Base-by-base conservation (phyloP, 2,888 invertebrate species). In the Mythimna impura region DNA sequence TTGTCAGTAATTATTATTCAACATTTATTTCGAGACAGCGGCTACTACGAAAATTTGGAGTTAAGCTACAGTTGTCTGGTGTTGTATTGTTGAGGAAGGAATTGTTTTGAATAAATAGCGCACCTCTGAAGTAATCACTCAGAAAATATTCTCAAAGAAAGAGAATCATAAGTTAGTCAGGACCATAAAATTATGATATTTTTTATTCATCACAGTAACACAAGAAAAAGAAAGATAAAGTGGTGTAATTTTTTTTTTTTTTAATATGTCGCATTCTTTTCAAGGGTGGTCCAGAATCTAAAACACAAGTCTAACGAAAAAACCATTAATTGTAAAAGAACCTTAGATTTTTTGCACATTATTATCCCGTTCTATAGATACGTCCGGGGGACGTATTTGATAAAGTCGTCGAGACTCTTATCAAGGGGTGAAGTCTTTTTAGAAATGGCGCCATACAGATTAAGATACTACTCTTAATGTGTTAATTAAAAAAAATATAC, bases 401-500 rank as follows among this genome's bases (percentile, higher is more conserved):
- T 95, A 95, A 94, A 91, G 90, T 77, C 86, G 92, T 92, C 93
- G 91, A 87, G 90, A 88, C 92, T 89, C 89, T 94, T 96, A 96
- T 95, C 96, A 93, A 91, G 90, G 91, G 93, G 90, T 91, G 89
- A 92, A 91, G 90, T 91, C 94, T 93, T 93, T 94, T 93, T 92
- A 92, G 93, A 93, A 93, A 93, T 94, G 96, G 96, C 96, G 96
- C 96, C 96, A 92, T 84, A 87, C 90, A 95, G 96, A 96, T 96
- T 96, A 95, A 95, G 94, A 94, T 95, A 95, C 94, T 90, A 88
- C 90, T 88, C 91, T 92, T 93, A 95, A 94, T 93, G 96, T 96
- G 95, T 96, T 95, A 95, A 96, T 96, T 96, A 93, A 95, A 95
- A 95, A 95, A 94, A 91, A 47, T 1, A 88, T 90, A 93, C 91